phyloP scores from a whole-genome alignment of 2,888 invertebrate genomes.

The Gastrophysa polygoni region DNA sequence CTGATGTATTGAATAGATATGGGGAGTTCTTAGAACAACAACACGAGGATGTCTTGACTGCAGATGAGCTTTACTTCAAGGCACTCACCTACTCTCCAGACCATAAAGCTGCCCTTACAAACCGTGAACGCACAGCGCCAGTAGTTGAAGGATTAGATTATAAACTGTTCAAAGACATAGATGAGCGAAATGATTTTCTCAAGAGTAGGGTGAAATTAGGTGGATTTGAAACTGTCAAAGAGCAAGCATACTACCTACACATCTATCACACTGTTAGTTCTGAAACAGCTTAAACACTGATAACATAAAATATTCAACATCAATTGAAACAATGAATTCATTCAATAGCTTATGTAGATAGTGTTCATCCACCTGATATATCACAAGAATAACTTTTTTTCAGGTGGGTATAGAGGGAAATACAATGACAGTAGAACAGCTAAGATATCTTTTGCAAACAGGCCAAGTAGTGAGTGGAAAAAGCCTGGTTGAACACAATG shows the following conservation, averaged over 20 bases:
- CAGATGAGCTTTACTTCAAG: conserved; percentile 88
- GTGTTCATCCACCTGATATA: not conserved
- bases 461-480: conserved; percentile 86
- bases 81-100: conserved; percentile 84
- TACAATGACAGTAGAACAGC: conserved; percentile 92
- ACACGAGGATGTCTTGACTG: conserved; percentile 82
- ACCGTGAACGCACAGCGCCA: conserved; percentile 83
- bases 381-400: conserved; percentile 18
- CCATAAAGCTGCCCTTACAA: conserved; percentile 78
- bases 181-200: conserved; percentile 82
- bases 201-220: conserved; percentile 78
- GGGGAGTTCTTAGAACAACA: conserved; percentile 92
- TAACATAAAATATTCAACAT: too few species aligned
- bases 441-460: conserved; percentile 90
- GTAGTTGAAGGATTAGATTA: conserved; percentile 90
- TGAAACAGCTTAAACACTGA: not conserved
- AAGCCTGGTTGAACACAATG: conserved; percentile 96
- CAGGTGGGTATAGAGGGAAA: conserved; percentile 93
- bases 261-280: conserved; percentile 85
- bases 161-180: conserved; percentile 76
- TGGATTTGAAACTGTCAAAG: conserved; percentile 84
- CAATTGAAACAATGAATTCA: too few species aligned
- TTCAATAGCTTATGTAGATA: too few species aligned
- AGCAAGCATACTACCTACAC: conserved; percentile 94
- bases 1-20: conserved; percentile 89